Conservation (phyloP, 2,113 vertebrate species). For the Oriolus oriolus region DNA sequence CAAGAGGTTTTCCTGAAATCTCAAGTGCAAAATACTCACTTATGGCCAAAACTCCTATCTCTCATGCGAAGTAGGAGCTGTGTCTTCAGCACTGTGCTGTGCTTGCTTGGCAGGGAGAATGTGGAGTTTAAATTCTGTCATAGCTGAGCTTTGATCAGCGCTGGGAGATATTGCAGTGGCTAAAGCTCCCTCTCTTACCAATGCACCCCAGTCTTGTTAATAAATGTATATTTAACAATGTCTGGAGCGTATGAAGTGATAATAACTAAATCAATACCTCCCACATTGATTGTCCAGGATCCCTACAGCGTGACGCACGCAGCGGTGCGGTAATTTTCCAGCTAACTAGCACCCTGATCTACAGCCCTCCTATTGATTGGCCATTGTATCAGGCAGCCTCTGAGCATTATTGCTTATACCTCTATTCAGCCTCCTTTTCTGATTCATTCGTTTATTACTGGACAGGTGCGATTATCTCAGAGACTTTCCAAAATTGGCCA, state of each 20-base stretch:
- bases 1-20: background rate
- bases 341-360: slow-evolving; percentile 74
- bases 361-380: slow-evolving; percentile 72
- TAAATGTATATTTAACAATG: slow-evolving; percentile 79
- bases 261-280: slow-evolving; percentile 77
- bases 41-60: background rate
- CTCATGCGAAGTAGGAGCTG: background rate
- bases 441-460: slow-evolving; percentile 69
- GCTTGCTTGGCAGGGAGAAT: background rate
- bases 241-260: slow-evolving; percentile 75
- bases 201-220: slow-evolving; percentile 65
- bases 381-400: slow-evolving; percentile 68
- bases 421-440: slow-evolving; percentile 63
- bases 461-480: slow-evolving; percentile 58
- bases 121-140: background rate
- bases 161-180: background rate
- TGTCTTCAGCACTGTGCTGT: background rate
- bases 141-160: background rate
- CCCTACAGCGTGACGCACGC: slow-evolving; percentile 70
- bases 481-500: slow-evolving; percentile 41
- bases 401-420: slow-evolving; percentile 65
- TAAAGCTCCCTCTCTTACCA: slow-evolving; percentile 44
- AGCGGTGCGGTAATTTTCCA: slow-evolving; percentile 69
- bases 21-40: background rate
- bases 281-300: slow-evolving; percentile 75